A percentile compares a stretch with the other conserved stretches of the same genome.
Conservation (phyloP, 1,140 invertebrate genomes). For the Melitaea cinxia region DNA sequence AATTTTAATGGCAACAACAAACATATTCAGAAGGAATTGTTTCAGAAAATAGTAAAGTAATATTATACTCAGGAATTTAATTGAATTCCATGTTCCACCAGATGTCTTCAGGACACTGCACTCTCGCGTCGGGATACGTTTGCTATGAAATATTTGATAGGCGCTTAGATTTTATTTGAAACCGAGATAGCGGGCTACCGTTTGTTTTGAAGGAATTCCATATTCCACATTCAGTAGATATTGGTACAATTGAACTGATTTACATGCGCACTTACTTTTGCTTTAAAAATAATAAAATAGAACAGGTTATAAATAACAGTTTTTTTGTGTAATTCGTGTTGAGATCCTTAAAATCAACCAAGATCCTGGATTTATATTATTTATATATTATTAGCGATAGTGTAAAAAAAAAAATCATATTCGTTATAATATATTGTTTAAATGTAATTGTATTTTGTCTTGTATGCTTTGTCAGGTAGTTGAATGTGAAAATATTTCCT, state of each 20-base stretch:
- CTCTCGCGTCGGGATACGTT: conserved; percentile 43
- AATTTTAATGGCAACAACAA: conserved; percentile 5
- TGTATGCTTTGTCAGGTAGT: too few species aligned
- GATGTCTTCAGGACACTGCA: conserved; percentile 47
- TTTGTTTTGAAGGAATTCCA: conserved; percentile 6
- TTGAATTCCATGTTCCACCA: conserved; percentile 53
- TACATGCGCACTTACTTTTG: neutral
- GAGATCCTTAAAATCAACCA: too few species aligned
- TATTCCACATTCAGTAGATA: neutral
- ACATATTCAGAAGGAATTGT: conserved; percentile 24
- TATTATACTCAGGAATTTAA: conserved; percentile 46
- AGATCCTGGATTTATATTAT: too few species aligned
- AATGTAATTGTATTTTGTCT: too few species aligned
- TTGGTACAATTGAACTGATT: neutral
- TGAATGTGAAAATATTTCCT: too few species aligned
- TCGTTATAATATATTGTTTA: too few species aligned
- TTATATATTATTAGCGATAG: too few species aligned
- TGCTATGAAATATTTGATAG: conserved; percentile 66
- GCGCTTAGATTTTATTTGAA: conserved; percentile 38
- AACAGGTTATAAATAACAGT: too few species aligned
- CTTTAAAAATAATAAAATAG: too few species aligned
- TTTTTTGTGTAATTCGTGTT: too few species aligned
- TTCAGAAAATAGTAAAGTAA: conserved; percentile 36
- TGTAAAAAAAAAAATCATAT: too few species aligned
- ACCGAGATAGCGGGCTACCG: conserved; percentile 11